Evolutionary conservation across 2,113 vertebrate species (phyloP), one percentile per base, ranked within the genome.

Genomic region (Cardinalis cardinalis): DNA sequence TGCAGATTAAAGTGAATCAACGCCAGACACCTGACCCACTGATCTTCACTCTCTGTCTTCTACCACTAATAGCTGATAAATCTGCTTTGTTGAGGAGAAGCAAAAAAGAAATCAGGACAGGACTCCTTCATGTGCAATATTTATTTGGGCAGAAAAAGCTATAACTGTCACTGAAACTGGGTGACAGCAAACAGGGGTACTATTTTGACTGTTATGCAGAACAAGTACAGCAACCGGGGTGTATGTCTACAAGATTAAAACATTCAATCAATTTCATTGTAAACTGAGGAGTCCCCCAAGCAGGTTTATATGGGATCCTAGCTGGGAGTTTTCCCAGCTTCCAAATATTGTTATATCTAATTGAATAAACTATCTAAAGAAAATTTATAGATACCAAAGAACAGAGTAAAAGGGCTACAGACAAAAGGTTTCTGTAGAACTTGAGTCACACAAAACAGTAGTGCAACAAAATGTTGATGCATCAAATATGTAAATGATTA

Each of bases 401-500:
- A 36, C 2, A 23, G 52, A 73, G 7, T 40, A 65, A 18, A 28
- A 38, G 18, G 18, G 51, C 28, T 55, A 18, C 14, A 83, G 65
- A 31, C 46, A 61, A 70, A 69, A 80, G 12, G 7, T 83, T 32
- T 51, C 26, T 36, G 14, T 20, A 43, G 25, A 8, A 31, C 14
- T 43, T 6, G 2, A 36, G 71, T 81, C 43, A 51, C 69, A 58
- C 18, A 91, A 83, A 92, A 60, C 49, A 61, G 31, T 28, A 64
- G 10, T 43, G 32, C 71, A 84, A 86, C 15, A 94, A 81, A 89
- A 86, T 63, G 64, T 79, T 94, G 84, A 87, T 83, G 59, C 77
- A 91, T 87, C 71, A 95, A 95, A 95, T 95, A 96, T 95, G 86
- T 56, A 94, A 95, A 91, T 95, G 13, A 94, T 96, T 96, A 94